Percentiles rank a stretch among this genome's conserved stretches.
Conservation (phyloP, 2,797 vertebrate genomes). For the Acanthiza pusilla region DNA sequence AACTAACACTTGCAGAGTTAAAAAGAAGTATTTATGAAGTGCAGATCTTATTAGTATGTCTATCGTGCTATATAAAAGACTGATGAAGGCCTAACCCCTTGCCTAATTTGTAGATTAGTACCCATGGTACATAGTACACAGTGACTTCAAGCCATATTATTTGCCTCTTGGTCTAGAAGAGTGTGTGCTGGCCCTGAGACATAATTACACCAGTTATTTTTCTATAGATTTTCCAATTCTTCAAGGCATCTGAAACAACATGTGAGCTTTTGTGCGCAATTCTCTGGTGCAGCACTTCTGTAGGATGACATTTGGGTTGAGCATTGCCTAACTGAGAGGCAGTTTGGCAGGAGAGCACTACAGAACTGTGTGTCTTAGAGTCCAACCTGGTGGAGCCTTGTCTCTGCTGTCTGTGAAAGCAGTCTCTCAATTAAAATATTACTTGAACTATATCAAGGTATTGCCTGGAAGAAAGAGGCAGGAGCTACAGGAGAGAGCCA, state of each 20-base stretch:
- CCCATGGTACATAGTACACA: neutral
- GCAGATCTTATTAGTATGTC: neutral
- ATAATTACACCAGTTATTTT: neutral
- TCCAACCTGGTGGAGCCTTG: neutral
- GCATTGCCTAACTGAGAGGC: neutral
- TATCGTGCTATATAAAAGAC: neutral
- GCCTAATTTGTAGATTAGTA: neutral
- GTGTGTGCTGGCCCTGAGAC: neutral
- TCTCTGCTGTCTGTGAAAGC: neutral
- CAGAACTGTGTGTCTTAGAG: neutral
- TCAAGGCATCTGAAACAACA: neutral
- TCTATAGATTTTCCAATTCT: neutral
- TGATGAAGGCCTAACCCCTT: neutral
- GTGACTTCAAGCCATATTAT: neutral
- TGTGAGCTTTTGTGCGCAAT: neutral
- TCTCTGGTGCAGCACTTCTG: neutral
- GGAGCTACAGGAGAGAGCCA: neutral
- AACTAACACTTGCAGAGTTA: neutral
- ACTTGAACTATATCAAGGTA: neutral
- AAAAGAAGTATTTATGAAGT: neutral
- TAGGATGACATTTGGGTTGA: neutral
- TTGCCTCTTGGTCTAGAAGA: neutral
- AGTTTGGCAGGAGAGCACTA: neutral
- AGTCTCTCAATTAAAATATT: neutral
- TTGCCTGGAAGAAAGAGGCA: neutral